Evolutionary conservation across 2,888 invertebrate species (phyloP), one percentile per base, ranked within the genome.

Genomic region (Idaea dimidiata): DNA sequence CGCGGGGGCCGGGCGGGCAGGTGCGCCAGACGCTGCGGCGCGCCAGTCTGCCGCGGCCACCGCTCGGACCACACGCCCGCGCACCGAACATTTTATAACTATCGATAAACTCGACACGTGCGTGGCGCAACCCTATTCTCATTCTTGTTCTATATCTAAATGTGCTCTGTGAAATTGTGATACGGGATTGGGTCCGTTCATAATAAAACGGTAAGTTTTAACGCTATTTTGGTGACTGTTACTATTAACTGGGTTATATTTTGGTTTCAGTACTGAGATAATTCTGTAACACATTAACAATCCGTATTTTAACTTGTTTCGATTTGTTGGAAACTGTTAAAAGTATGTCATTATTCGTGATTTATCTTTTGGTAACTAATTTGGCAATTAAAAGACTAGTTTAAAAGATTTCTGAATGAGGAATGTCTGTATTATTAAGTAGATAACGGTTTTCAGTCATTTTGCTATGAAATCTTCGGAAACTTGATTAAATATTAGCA

Each of bases 1-100:
- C 70, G 84, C 80, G 84, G 86, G 85, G 86, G 85, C 75, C 84
- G 91, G 89, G 87, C 87, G 89, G 79, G 87, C 89, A 88, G 89
- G 88, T 88, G 89, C 82, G 81, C 76, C 82, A 91, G 91, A 91
- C 91, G 85, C 84, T 77, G 82, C 87, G 91, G 89, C 90, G 91
- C 91, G 90, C 86, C 89, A 91, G 91, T 91, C 88, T 86, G 81
- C 78, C 89, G 88, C 89, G 89, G 80, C 81, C 81, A 71, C 78
- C 83, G 83, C 78, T 75, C 73, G 77, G 84, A 84, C 76, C 79
- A 80, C 87, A 88, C 89, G 89, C 59, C 86, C 86, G 85, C 83
- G 81, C 72, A 71, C 71, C 63, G 66, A 64, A 71, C 66, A 67
- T 74, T 67, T 68, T 59, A 68, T 66, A 70, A 75, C 72, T 66